Percentiles rank a stretch among this genome's conserved stretches.
Evolutionary conservation across 2,888 invertebrate genomes (phyloP).

Genomic region (Zaprionus lineosus): DNA sequence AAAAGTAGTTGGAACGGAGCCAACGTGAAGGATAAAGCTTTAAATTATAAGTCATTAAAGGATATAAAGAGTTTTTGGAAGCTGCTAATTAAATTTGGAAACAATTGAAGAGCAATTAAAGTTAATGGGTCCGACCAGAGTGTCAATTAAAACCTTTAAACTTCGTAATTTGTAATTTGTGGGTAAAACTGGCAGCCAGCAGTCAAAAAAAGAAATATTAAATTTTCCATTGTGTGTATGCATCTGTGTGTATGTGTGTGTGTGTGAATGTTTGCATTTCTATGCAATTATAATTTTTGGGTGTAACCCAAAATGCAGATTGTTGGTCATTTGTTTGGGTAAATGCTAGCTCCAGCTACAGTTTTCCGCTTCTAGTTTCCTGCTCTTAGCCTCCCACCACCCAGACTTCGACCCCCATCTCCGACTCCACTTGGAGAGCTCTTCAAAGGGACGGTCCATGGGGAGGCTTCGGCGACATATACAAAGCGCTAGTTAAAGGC

Average conservation of each 20-base stretch:
- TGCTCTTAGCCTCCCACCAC: slow-evolving; percentile 9
- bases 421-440: no score
- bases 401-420: no score
- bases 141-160: background rate
- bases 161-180: background rate
- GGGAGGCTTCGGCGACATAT: slow-evolving; percentile 58
- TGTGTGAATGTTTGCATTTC: slow-evolving; percentile 31
- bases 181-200: slow-evolving; percentile 23
- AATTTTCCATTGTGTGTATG: slow-evolving; percentile 14
- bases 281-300: slow-evolving; percentile 68
- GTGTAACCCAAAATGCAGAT: slow-evolving; percentile 64
- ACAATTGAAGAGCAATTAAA: no score
- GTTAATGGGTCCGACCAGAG: no score
- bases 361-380: slow-evolving; percentile 5
- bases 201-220: slow-evolving; percentile 22
- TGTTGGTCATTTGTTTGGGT: slow-evolving; percentile 64
- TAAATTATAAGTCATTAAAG: no score
- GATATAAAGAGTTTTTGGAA: no score
- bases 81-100: no score
- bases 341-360: slow-evolving; percentile 39
- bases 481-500: slow-evolving; percentile 56
- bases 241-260: background rate
- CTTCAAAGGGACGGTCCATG: no score
- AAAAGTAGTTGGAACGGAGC: no score
- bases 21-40: no score